These are phyloP conservation scores for Ceryle rudis DNA, from an alignment of 2,797 vertebrate genomes.

Conservation along the genomic window DNA sequence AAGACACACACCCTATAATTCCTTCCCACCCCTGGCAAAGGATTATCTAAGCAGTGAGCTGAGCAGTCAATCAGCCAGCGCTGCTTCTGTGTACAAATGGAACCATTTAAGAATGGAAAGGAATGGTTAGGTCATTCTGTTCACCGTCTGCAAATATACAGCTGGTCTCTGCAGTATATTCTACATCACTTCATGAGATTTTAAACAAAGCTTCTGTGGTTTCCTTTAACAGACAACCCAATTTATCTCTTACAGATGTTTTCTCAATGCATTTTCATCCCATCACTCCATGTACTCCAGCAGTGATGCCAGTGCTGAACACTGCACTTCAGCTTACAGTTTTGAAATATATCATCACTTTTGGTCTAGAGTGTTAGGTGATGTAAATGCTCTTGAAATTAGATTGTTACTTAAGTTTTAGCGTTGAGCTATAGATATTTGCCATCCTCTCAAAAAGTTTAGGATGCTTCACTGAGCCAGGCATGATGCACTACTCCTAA, in stretches of 20 bases:
- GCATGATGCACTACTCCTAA: background rate
- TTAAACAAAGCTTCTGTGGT: background rate
- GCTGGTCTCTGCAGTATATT: background rate
- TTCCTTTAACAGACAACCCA: background rate
- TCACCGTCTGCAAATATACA: background rate
- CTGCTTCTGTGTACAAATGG: background rate
- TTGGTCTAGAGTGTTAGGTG: background rate
- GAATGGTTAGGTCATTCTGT: background rate
- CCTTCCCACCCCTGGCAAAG: background rate
- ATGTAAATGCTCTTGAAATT: background rate
- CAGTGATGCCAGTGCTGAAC: background rate
- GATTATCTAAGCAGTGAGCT: background rate
- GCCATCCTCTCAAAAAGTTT: background rate
- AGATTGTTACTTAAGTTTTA: background rate
- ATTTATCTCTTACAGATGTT: background rate
- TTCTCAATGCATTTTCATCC: background rate
- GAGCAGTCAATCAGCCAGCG: background rate
- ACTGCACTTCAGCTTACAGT: background rate
- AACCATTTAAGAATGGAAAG: background rate
- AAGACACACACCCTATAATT: background rate
- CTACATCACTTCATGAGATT: background rate
- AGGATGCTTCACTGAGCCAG: background rate
- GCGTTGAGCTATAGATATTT: background rate
- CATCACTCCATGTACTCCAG: rapidly evolving
- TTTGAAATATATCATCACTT: background rate